Evolutionary conservation across 1,140 invertebrate genomes (phyloP).

Genomic region (Apis dorsata): DNA sequence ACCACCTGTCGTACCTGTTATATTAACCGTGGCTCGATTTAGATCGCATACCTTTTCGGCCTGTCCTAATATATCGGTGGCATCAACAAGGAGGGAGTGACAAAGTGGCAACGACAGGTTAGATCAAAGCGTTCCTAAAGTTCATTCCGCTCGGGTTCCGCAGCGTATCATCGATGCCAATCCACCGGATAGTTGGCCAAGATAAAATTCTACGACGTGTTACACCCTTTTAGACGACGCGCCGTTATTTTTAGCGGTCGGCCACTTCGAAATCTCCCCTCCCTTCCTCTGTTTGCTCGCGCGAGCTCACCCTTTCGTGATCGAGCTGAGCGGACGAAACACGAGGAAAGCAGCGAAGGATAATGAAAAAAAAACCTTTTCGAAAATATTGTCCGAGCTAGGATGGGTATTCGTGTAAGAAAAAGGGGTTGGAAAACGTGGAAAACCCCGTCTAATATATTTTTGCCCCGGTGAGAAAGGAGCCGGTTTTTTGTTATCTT

Average conservation of each 20-base stretch:
- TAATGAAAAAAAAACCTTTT: slow-evolving; percentile 16
- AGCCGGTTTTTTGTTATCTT: neutral
- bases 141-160: slow-evolving; percentile 69
- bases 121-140: slow-evolving; percentile 70
- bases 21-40: slow-evolving; percentile 35
- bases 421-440: neutral
- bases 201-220: slow-evolving; percentile 32
- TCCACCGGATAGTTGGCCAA: slow-evolving; percentile 50
- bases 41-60: slow-evolving; percentile 28
- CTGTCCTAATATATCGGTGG: slow-evolving; percentile 34
- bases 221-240: neutral
- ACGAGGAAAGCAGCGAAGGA: neutral
- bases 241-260: slow-evolving; percentile 52
- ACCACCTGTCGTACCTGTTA: slow-evolving; percentile 28
- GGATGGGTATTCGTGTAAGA: neutral
- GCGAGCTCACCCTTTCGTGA: slow-evolving; percentile 12
- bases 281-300: slow-evolving; percentile 5
- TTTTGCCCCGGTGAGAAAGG: slow-evolving; percentile 33
- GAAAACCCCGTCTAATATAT: slow-evolving; percentile 26
- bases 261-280: slow-evolving; percentile 38
- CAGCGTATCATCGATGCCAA: slow-evolving; percentile 52
- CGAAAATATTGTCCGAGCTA: slow-evolving; percentile 36
- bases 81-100: slow-evolving; percentile 3
- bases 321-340: slow-evolving; percentile 33
- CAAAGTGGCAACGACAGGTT: slow-evolving; percentile 34